Evolutionary conservation across 2,113 vertebrate species (phyloP), one percentile per base, ranked within the genome.

Genomic region (Sapajus apella): DNA sequence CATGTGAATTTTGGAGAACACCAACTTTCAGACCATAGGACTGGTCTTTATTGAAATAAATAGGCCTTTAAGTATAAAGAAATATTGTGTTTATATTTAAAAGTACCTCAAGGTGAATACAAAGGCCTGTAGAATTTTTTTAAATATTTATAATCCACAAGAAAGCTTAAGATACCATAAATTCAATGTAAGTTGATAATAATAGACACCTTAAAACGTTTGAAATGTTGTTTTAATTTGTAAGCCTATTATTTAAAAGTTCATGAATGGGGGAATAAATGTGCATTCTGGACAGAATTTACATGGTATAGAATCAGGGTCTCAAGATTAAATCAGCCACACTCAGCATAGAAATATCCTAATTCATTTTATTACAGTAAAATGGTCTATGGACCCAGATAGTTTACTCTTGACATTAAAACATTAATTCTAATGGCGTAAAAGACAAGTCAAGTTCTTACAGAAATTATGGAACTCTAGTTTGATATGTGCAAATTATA

Each of bases 351-450:
- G 47, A 92, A 94, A 92, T 37, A 37, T 37, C 30, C 17, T 90
- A 45, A 87, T 58, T 96, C 79, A 90, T 92, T 96, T 87, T 56
- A 21, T 90, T 90, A 84, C 0, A 3, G 6, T 90, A 12, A 92
- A 87, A 87, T 87, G 6, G 5, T 87, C 17, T 70, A 40, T 70
- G 13, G 45, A 11, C 6, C 45, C 25, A 75, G 58, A 16, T 40
- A 90, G 21, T 83, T 92, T 77, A 68, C 25, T 90, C 68, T 95
- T 92, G 43, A 17, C 66, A 81, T 75, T 87, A 94, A 89, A 90
- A 76, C 17, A 91, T 85, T 95, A 81, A 93, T 93, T 93, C 23
- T 47, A 96, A 88, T 55, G 55, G 47, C 12, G 50, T 18, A 61
- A 92, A 95, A 77, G 32, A 92, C 8, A 90, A 84, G 88, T 86